These are phyloP conservation scores for Bombus polaris DNA, from an alignment of 1,140 invertebrate species.

Conservation along the genomic window DNA sequence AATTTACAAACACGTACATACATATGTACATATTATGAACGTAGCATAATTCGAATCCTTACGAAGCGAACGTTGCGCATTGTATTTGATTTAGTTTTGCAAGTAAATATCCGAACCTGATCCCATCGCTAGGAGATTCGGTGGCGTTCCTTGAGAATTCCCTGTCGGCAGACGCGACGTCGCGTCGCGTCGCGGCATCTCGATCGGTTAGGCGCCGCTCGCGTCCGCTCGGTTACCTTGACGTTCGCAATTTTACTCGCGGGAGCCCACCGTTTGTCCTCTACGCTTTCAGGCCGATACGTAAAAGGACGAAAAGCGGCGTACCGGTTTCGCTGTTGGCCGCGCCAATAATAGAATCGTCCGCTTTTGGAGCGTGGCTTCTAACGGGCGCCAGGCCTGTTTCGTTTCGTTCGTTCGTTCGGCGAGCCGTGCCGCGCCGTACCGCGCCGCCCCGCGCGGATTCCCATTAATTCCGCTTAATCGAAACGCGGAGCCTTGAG, in stretches of 20 bases:
- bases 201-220: slow-evolving; percentile 6
- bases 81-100: no score
- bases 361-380: slow-evolving; percentile 66
- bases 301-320: slow-evolving; percentile 66
- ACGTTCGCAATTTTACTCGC: slow-evolving; percentile 57
- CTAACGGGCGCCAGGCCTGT: slow-evolving; percentile 52
- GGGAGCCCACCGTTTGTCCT: slow-evolving; percentile 41
- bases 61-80: no score
- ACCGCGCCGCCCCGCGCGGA: no score
- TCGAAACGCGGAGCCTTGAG: slow-evolving; percentile 48
- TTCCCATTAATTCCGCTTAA: slow-evolving; percentile 47
- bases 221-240: slow-evolving; percentile 54
- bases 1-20: no score
- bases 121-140: not conserved
- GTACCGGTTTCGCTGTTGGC: slow-evolving; percentile 61
- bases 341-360: slow-evolving; percentile 68
- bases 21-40: no score
- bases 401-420: slow-evolving; percentile 12
- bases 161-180: not conserved
- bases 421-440: no score
- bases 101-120: no score
- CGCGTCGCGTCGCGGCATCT: slow-evolving; percentile 25
- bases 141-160: slow-evolving; percentile 21
- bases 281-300: slow-evolving; percentile 54
- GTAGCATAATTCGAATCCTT: no score